Percentiles rank a stretch among this genome's conserved stretches.
These are phyloP conservation scores for Erynnis tages DNA, from an alignment of 2,888 invertebrate species.

Conservation along the genomic window DNA sequence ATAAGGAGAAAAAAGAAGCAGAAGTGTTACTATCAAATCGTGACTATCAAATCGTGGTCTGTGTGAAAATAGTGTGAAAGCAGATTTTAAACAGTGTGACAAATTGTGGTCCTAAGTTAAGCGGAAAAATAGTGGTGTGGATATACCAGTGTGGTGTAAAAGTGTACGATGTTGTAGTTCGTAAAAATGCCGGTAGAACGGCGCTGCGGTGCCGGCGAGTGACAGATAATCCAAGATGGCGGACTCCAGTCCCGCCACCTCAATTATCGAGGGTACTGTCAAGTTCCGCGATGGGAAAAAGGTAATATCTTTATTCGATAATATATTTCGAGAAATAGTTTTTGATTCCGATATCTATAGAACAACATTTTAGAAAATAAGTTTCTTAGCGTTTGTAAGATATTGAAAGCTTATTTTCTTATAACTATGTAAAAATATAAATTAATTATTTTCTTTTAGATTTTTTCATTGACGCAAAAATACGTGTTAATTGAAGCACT, in stretches of 20 bases:
- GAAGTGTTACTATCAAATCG: too few relatives aligned
- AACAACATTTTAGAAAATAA: too few relatives aligned
- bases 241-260: slow-evolving; percentile 82
- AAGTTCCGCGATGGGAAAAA: slow-evolving; percentile 96
- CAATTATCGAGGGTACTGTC: slow-evolving; percentile 93
- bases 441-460: too few relatives aligned
- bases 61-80: background rate
- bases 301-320: slow-evolving; percentile 71
- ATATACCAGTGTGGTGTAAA: too few relatives aligned
- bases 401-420: too few relatives aligned
- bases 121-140: slow-evolving; percentile 32
- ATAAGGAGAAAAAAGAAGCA: too few relatives aligned
- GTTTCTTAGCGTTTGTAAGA: too few relatives aligned
- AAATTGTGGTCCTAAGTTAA: slow-evolving; percentile 4
- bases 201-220: slow-evolving; percentile 65
- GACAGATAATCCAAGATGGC: slow-evolving; percentile 66
- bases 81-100: slow-evolving; percentile 1
- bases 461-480: too few relatives aligned
- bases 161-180: slow-evolving; percentile 58
- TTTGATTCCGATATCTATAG: too few relatives aligned
- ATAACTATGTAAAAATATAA: too few relatives aligned
- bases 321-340: too few relatives aligned
- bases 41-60: slow-evolving; percentile 1
- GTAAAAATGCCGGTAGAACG: slow-evolving; percentile 45
- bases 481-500: too few relatives aligned